phyloP scores from a whole-genome alignment of 2,113 vertebrate species.

The Antechinus flavipes region DNA sequence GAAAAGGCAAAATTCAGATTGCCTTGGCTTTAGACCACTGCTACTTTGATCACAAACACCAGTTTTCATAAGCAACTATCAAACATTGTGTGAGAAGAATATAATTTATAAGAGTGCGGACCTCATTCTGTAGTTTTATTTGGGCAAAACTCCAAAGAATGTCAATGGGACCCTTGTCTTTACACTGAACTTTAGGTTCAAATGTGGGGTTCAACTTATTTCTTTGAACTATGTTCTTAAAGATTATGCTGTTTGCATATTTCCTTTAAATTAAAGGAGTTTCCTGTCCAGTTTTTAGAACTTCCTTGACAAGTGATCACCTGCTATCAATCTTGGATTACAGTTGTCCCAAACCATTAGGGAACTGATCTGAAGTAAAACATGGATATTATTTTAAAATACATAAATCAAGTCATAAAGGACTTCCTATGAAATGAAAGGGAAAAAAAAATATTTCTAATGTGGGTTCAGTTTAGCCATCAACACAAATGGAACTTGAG shows the following conservation, averaged over 20 bases:
- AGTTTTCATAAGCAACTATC: conserved; percentile 5
- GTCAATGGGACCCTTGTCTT: not conserved
- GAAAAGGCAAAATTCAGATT: not conserved
- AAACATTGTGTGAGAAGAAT: not conserved
- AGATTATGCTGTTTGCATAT: not conserved
- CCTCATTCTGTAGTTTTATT: not conserved
- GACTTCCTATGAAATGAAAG: not conserved
- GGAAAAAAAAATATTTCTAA: not conserved
- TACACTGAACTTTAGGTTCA: not conserved
- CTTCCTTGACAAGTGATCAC: not conserved
- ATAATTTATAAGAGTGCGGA: not conserved
- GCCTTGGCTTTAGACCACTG: not conserved
- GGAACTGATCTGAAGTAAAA: not conserved
- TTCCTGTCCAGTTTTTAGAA: not conserved
- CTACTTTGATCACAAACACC: not conserved
- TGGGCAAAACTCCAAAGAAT: not conserved
- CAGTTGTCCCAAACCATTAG: not conserved
- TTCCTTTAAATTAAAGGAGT: not conserved
- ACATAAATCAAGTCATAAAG: not conserved
- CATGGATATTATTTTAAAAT: not conserved
- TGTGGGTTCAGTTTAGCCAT: not conserved
- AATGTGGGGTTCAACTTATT: not conserved
- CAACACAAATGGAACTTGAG: not conserved
- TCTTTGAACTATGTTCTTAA: not conserved
- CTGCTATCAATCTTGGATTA: not conserved